Percentiles rank a stretch among this genome's conserved stretches.
These are phyloP conservation scores for Esox masquinongy DNA, from an alignment of 2,797 vertebrate genomes.

Conservation along the genomic window DNA sequence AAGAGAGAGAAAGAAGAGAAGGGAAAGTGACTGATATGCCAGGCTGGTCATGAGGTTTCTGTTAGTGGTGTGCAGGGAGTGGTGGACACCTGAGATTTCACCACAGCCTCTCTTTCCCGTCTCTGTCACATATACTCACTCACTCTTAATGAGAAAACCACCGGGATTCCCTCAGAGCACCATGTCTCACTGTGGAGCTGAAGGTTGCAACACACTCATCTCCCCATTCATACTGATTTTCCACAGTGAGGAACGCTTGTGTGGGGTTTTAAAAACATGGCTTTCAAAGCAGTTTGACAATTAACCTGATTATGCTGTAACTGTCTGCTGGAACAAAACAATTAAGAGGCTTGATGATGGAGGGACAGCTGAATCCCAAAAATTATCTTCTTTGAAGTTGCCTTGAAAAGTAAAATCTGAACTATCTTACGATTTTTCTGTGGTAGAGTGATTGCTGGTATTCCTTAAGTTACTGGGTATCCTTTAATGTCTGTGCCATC, in stretches of 20 bases:
- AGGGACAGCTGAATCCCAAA: background rate
- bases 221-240: conserved; percentile 25
- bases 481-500: conserved; percentile 47
- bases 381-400: background rate
- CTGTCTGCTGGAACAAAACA: background rate
- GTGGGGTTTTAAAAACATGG: conserved; percentile 39
- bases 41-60: conserved; percentile 54
- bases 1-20: background rate
- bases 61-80: conserved; percentile 58
- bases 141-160: conserved; percentile 51
- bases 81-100: conserved; percentile 57
- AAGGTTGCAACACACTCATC: conserved; percentile 33
- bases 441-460: conserved; percentile 3
- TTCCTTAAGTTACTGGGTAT: conserved; percentile 13
- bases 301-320: conserved; percentile 33
- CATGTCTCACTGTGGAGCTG: background rate
- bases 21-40: conserved; percentile 32
- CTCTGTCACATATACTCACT: conserved; percentile 62
- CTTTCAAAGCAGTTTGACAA: conserved; percentile 39
- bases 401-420: conserved; percentile 9
- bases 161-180: conserved; percentile 22
- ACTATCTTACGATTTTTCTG: background rate
- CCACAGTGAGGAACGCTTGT: conserved; percentile 42
- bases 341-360: background rate
- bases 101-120: conserved; percentile 35